Conservation (phyloP, 2,113 vertebrate species). For the Neoarius graeffei region DNA sequence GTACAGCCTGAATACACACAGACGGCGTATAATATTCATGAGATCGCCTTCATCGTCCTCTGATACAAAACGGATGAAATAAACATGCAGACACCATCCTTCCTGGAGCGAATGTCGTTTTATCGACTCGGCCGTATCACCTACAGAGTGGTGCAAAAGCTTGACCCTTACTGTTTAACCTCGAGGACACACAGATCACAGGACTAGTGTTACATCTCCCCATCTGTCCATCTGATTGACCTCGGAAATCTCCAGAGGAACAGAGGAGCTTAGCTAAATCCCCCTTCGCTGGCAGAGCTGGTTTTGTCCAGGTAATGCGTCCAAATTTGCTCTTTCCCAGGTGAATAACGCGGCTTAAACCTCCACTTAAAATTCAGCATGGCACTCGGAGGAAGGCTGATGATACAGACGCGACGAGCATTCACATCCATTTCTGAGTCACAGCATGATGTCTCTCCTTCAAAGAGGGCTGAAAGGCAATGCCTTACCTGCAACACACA, state of each 20-base stretch:
- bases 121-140: conserved; percentile 59
- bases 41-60: conserved; percentile 18
- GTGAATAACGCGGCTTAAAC: conserved; percentile 71
- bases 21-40: conserved; percentile 46
- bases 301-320: conserved; percentile 65
- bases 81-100: conserved; percentile 48
- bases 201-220: conserved; percentile 70
- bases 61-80: conserved; percentile 45
- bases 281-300: conserved; percentile 52
- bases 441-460: conserved; percentile 54
- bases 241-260: conserved; percentile 53
- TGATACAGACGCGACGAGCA: conserved; percentile 69
- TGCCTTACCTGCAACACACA: conserved; percentile 10
- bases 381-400: conserved; percentile 67
- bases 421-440: conserved; percentile 76
- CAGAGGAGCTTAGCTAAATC: conserved; percentile 69
- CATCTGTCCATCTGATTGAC: conserved; percentile 68
- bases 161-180: conserved; percentile 67
- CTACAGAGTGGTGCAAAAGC: conserved; percentile 59
- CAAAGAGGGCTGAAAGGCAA: conserved; percentile 28
- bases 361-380: conserved; percentile 70
- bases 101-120: conserved; percentile 58
- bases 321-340: conserved; percentile 59
- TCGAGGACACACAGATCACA: conserved; percentile 51
- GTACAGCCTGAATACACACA: conserved; percentile 41